Percentiles rank a stretch among this genome's conserved stretches.
phyloP scores from a whole-genome alignment of 2,888 invertebrate genomes.

The Hanleya hanleyi region DNA sequence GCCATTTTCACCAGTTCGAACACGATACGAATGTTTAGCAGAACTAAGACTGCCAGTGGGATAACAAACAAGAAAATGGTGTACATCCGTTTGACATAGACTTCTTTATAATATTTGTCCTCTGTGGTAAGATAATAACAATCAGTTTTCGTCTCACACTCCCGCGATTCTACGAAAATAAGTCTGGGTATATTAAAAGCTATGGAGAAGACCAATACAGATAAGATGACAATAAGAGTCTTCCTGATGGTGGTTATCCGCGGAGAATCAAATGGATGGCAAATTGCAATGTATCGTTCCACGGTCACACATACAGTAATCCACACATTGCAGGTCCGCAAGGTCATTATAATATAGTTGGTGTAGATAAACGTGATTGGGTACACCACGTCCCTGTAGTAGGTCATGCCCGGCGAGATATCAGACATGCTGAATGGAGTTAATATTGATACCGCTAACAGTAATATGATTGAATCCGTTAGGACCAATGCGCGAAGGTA shows the following conservation, averaged over 20 bases:
- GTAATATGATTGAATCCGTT: slow-evolving; percentile 58
- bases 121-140: slow-evolving; percentile 44
- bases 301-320: slow-evolving; percentile 66
- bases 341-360: slow-evolving; percentile 61
- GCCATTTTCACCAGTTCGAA: slow-evolving; percentile 64
- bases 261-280: slow-evolving; percentile 63
- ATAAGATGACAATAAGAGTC: slow-evolving; percentile 52
- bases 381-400: slow-evolving; percentile 56
- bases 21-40: slow-evolving; percentile 59
- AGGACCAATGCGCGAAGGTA: slow-evolving; percentile 61
- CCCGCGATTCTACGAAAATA: slow-evolving; percentile 44
- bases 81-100: slow-evolving; percentile 56
- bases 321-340: slow-evolving; percentile 68
- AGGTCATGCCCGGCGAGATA: slow-evolving; percentile 40
- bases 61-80: slow-evolving; percentile 57
- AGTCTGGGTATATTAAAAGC: slow-evolving; percentile 64
- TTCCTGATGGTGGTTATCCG: slow-evolving; percentile 55
- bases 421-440: slow-evolving; percentile 49
- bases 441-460: slow-evolving; percentile 43
- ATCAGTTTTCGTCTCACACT: slow-evolving; percentile 29
- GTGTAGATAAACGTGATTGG: slow-evolving; percentile 59
- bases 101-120: slow-evolving; percentile 44
- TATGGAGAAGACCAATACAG: slow-evolving; percentile 48
- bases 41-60: slow-evolving; percentile 51
- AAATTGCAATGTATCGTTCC: slow-evolving; percentile 68